phyloP scores from a whole-genome alignment of 1,140 invertebrate genomes.

The Lordiphosa mommai region DNA sequence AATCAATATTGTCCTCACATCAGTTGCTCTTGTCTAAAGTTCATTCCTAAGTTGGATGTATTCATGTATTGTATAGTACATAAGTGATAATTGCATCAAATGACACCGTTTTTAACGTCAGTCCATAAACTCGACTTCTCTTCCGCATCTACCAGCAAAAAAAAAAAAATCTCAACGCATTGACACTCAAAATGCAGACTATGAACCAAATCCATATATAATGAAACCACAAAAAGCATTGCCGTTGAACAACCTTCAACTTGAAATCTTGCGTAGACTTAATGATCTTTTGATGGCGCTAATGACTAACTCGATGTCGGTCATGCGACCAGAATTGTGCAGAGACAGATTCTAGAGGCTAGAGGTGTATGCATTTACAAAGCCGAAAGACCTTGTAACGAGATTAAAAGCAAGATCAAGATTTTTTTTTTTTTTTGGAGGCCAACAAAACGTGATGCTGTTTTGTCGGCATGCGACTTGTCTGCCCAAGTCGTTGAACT shows the following conservation, averaged over 20 bases:
- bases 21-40: slow-evolving; percentile 24
- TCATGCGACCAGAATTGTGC: slow-evolving; percentile 41
- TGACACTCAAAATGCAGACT: slow-evolving; percentile 58
- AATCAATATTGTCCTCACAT: background rate
- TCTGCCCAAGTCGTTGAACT: slow-evolving; percentile 57
- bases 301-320: slow-evolving; percentile 25
- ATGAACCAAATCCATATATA: slow-evolving; percentile 65
- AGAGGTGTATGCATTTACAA: slow-evolving; percentile 11
- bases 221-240: slow-evolving; percentile 25
- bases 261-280: slow-evolving; percentile 43
- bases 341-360: slow-evolving; percentile 36
- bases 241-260: slow-evolving; percentile 63
- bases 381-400: slow-evolving; percentile 20
- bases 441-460: slow-evolving; percentile 3
- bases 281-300: slow-evolving; percentile 28
- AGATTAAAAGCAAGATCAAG: slow-evolving; percentile 18
- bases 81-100: slow-evolving; percentile 37
- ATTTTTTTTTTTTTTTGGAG: slow-evolving; percentile 4
- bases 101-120: slow-evolving; percentile 45
- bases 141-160: slow-evolving; percentile 42
- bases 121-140: slow-evolving; percentile 18
- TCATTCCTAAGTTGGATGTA: slow-evolving; percentile 6
- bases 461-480: slow-evolving; percentile 4
- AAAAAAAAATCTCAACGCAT: slow-evolving; percentile 8
- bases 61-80: background rate